Base-by-base conservation (phyloP, 1,140 invertebrate species). In the Heliconius melpomene region DNA sequence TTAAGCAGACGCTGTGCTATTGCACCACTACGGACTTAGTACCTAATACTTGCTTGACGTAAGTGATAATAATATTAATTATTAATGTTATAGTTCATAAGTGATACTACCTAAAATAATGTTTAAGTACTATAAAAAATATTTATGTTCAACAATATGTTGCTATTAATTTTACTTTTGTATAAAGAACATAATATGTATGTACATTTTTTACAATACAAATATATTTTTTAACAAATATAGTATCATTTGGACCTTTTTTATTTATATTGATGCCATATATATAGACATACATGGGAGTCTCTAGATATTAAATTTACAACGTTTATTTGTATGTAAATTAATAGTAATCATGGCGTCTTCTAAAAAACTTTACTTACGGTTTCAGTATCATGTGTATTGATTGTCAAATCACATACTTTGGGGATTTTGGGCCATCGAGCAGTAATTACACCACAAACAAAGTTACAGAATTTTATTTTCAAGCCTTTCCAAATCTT, bases 111-210 rank as follows among this genome's bases (percentile, higher is more conserved):
- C n/a, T 57, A 23, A 57, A 46, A 46, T 16, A 5, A 46, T 16
- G 13, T 46, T 46, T 16, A 46, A 46, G 40, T 46, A 46, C 40
- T 46, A 46, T 16, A 46, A 46, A 46, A 11, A 60, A 26, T 60
- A 7, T 60, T 60, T 60, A 26, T 66, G 60, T 66, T 66, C 11
- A 29, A 66, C 3, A 66, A 66, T 66, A 66, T 66, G 60, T 66
- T 66, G 26, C 23, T 66, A 66, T 66, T 66, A 66, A 29, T 66
- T 26, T 66, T 66, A 66, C 60, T 66, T 66, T 66, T 66, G 60
- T 66, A 66, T 66, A 66, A 66, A 66, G 20, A 57, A 57, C 7
- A 66, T 66, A 32, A 32, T 32, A 26, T 66, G 60, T 66, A 29
- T 26, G 3, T 26, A 66, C n/a, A 66, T 66, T 26, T 66, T 66